These are phyloP conservation scores for Oryzias javanicus DNA, from an alignment of 2,113 vertebrate species.

Conservation along the genomic window DNA sequence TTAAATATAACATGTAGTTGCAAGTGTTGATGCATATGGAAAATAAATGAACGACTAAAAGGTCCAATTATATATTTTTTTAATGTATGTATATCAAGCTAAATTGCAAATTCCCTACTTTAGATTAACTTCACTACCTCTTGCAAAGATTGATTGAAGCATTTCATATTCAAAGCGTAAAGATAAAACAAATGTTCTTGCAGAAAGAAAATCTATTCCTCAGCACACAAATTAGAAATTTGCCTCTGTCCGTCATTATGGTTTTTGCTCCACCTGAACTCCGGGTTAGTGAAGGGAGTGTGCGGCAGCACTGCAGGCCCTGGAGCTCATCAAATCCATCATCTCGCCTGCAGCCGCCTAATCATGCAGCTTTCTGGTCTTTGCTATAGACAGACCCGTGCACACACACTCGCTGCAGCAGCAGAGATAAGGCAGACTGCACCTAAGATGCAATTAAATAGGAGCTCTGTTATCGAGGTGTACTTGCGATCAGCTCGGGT, in stretches of 20 bases:
- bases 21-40: too few relatives aligned
- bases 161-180: constrained; percentile 42
- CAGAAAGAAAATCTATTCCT: constrained; percentile 63
- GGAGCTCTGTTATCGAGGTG: constrained; percentile 57
- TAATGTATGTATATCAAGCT: constrained; percentile 29
- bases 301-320: constrained; percentile 48
- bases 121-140: constrained; percentile 48
- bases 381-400: constrained; percentile 33
- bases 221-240: constrained; percentile 62
- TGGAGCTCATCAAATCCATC: constrained; percentile 71
- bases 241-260: constrained; percentile 58
- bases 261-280: constrained; percentile 62
- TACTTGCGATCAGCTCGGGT: constrained; percentile 62
- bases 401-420: constrained; percentile 62
- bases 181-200: constrained; percentile 51
- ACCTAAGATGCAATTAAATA: constrained; percentile 75
- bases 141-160: constrained; percentile 57
- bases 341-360: constrained; percentile 60
- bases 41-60: constrained; percentile 31
- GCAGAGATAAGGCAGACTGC: constrained; percentile 71
- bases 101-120: constrained; percentile 40
- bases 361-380: constrained; percentile 60
- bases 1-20: too few relatives aligned
- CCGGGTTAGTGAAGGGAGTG: constrained; percentile 39
- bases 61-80: constrained; percentile 39